A percentile compares a stretch with the other conserved stretches of the same genome.
phyloP scores from a whole-genome alignment of 2,113 vertebrate species.

The Microtus oregoni region DNA sequence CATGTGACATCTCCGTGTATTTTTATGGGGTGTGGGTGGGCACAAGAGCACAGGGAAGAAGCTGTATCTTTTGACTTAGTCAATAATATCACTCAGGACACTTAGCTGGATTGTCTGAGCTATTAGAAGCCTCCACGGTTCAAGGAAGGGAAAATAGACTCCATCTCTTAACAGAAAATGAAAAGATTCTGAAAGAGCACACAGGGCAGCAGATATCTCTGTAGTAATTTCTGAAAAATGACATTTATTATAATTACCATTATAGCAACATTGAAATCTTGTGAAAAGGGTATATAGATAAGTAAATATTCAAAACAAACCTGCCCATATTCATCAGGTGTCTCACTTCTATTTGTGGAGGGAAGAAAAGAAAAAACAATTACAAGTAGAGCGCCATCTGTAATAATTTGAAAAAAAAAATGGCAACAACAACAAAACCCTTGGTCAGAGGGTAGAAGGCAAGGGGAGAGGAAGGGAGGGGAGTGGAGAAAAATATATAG shows the following conservation, averaged over 20 bases:
- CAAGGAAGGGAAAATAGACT: neutral
- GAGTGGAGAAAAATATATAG: too few relatives aligned
- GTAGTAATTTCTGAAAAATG: constrained; percentile 17
- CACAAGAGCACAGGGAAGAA: neutral
- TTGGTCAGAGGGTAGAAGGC: neutral
- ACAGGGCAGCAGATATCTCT: neutral
- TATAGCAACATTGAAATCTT: neutral
- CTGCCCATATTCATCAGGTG: neutral
- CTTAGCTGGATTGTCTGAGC: neutral
- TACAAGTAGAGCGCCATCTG: neutral
- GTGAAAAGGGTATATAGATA: neutral
- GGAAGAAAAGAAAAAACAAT: constrained; percentile 4
- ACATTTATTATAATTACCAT: neutral
- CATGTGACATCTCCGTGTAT: neutral
- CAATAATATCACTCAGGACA: neutral
- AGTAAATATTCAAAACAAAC: constrained; percentile 50
- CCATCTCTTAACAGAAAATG: neutral
- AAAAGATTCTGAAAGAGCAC: neutral
- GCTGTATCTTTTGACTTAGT: neutral
- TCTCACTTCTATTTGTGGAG: neutral
- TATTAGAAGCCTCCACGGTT: neutral
- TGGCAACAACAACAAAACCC: neutral
- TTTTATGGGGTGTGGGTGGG: neutral
- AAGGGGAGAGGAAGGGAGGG: too few relatives aligned
- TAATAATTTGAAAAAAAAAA: neutral